Percentiles rank a stretch among this genome's conserved stretches.
Conservation (phyloP, 2,113 vertebrate genomes). For the Pardalotus punctatus region DNA sequence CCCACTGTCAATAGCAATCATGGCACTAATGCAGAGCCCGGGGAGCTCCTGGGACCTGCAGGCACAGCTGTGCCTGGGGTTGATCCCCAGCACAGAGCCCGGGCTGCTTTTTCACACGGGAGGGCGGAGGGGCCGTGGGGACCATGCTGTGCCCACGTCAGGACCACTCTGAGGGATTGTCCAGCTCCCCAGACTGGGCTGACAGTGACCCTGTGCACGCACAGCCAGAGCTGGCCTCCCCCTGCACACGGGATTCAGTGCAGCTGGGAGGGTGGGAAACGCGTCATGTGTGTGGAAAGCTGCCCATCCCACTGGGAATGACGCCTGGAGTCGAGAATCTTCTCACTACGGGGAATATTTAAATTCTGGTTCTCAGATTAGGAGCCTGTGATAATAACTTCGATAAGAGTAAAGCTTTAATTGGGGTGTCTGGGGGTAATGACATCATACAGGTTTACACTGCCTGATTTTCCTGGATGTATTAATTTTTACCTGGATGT, state of each 20-base stretch:
- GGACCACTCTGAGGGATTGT: neutral
- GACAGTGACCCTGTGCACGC: neutral
- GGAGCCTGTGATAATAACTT: neutral
- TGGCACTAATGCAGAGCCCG: neutral
- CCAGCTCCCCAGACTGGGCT: no score
- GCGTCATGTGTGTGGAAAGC: neutral
- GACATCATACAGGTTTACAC: neutral
- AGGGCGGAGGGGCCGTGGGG: rapidly evolving
- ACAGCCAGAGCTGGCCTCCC: neutral
- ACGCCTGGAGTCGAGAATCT: neutral
- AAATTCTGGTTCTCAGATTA: neutral
- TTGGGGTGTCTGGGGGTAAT: neutral
- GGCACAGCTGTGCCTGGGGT: neutral
- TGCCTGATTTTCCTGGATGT: neutral
- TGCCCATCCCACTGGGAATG: neutral
- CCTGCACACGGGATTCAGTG: neutral
- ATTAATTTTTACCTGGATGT: neutral
- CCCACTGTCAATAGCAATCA: neutral
- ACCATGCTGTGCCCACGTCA: neutral
- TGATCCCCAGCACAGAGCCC: neutral
- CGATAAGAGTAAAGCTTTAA: neutral
- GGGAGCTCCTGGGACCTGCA: neutral
- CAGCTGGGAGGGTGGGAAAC: neutral
- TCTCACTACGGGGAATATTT: rapidly evolving
- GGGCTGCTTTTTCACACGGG: neutral